Evolutionary conservation across 2,113 vertebrate species (phyloP).

Genomic region (Anhinga rufa): DNA sequence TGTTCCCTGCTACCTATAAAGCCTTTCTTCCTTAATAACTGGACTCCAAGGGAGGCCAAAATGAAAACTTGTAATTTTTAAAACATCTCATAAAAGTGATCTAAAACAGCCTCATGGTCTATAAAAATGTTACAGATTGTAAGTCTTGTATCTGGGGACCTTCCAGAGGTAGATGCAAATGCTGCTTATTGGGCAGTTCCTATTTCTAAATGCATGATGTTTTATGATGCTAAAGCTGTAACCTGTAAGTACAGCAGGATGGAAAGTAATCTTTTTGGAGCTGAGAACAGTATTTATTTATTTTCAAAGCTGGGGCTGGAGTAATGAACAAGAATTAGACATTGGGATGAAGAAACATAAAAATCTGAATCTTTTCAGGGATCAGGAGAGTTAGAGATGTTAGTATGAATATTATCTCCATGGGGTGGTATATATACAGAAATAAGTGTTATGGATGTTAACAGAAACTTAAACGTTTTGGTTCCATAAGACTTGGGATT

Average conservation of each 20-base stretch:
- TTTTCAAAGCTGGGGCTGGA: background rate
- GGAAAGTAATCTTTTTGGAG: background rate
- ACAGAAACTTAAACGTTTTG: background rate
- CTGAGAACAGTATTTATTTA: background rate
- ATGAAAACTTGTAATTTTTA: conserved; percentile 31
- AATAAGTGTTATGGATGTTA: background rate
- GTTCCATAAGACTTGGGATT: background rate
- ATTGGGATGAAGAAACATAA: background rate
- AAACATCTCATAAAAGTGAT: background rate
- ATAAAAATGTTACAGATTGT: conserved; percentile 4
- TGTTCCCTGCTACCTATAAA: background rate
- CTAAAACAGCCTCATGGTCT: background rate
- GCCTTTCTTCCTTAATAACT: background rate
- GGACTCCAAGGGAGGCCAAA: background rate
- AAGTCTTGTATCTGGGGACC: background rate
- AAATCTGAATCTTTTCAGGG: background rate
- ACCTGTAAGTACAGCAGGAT: background rate
- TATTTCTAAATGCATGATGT: background rate
- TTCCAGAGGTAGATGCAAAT: background rate
- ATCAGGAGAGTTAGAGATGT: background rate
- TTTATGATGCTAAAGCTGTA: background rate
- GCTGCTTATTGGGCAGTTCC: background rate
- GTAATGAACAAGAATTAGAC: background rate
- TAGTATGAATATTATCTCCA: background rate
- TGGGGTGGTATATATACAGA: background rate